Conservation (phyloP, 1,140 invertebrate species). For the Schlechtendalia chinensis region DNA sequence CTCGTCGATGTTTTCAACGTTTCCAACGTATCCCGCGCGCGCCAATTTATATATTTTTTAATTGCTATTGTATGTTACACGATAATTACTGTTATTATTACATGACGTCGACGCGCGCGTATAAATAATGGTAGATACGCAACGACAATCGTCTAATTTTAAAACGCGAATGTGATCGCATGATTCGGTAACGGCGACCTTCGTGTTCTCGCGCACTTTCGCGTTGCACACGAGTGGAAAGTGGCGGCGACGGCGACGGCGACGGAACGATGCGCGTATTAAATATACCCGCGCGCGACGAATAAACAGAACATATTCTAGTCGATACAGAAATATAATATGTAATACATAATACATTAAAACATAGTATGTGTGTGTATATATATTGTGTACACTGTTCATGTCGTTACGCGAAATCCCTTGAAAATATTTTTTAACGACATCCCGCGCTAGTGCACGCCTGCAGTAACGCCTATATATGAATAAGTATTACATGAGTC, state of each 20-base stretch:
- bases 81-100: no score
- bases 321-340: not conserved
- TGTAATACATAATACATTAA: not conserved
- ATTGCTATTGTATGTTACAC: no score
- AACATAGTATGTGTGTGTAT: not conserved
- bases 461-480: not conserved
- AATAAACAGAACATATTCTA: not conserved
- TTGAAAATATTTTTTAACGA: conserved; percentile 7
- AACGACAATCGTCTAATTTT: conserved; percentile 8
- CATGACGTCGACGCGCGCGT: not conserved
- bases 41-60: no score
- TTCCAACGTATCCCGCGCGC: no score
- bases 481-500: not conserved
- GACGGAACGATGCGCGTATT: not conserved
- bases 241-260: no score
- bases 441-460: no score
- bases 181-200: not conserved
- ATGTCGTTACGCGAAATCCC: not conserved
- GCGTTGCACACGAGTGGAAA: conserved; percentile 3
- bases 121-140: not conserved
- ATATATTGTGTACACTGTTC: not conserved
- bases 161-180: not conserved
- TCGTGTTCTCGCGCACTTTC: not conserved
- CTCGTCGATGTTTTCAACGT: no score
- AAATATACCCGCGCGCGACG: not conserved